Conservation (phyloP, 2,888 invertebrate species). For the Drosophila infuscata region DNA sequence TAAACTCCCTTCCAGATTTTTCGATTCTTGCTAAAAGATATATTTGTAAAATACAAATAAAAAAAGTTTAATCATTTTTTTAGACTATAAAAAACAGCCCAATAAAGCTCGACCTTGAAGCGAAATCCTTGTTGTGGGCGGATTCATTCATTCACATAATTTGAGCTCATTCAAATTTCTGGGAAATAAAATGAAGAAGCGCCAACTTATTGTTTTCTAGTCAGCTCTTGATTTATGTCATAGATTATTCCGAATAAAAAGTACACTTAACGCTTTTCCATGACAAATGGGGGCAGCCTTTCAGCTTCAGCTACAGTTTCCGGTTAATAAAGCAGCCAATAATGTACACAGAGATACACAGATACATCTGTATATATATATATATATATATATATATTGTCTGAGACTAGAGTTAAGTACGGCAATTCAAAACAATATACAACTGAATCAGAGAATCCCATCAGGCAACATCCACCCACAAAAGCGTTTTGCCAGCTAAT, state of each 20-base stretch:
- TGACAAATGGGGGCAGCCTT: constrained; percentile 39
- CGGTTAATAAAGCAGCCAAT: constrained; percentile 34
- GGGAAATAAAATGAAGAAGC: not conserved
- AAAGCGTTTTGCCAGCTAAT: constrained; percentile 62
- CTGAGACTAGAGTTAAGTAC: constrained; percentile 5
- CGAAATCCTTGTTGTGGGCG: not conserved
- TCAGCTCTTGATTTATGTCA: not conserved
- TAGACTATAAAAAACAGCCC: not conserved
- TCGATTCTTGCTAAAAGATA: not conserved
- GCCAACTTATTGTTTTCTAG: not conserved
- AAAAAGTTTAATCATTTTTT: not conserved
- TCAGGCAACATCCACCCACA: constrained; percentile 25
- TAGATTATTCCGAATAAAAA: constrained; percentile 1
- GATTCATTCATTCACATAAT: not conserved
- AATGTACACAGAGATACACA: constrained; percentile 3
- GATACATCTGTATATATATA: not conserved
- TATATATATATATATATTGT: not conserved
- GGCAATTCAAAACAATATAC: constrained; percentile 5
- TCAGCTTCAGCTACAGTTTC: constrained; percentile 10
- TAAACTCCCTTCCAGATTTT: not conserved
- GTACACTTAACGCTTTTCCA: not conserved
- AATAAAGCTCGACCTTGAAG: not conserved
- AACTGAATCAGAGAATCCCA: constrained; percentile 31
- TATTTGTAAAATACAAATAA: too few species aligned
- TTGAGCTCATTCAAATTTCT: not conserved